Base-by-base conservation (phyloP, 2,113 vertebrate species). In the Platichthys flesus region DNA sequence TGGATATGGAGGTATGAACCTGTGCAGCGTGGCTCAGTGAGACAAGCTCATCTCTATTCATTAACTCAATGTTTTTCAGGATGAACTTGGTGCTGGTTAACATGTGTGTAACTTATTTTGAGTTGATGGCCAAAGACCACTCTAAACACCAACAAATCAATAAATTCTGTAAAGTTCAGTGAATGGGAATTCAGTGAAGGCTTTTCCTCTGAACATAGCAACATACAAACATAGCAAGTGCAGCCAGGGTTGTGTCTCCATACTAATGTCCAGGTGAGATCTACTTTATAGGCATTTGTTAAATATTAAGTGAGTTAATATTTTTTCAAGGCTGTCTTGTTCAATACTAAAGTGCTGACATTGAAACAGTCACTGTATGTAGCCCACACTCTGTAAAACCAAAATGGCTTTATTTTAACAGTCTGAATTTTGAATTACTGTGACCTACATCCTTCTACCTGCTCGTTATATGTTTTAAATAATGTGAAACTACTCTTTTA, bases 1-100 rank as follows among this genome's bases (percentile, higher is more conserved):
- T 78, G 91, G 89, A 89, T 91, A 91, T 88, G 89, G 89, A 92
- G 91, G 91, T 92, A 92, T 52, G 87, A 63, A 51, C 2, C 40
- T 26, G 14, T 56, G 55, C 6, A n/a, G 9, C 66, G 18, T 56
- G 45, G 40, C 63, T 71, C 42, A 35, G 5, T 52, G 66, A 59
- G n/a, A 26, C 31, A 0, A 24, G 13, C 54, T 49, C 28, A 40
- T 42, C 37, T 76, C 23, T 68, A 85, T 81, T 82, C 52, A 85
- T 80, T 84, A 82, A 84, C 77, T 67, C 26, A 37, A 3, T 73
- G 52, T 83, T 73, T 69, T 58, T 70, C 63, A 12, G 54, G 63
- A 71, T 16, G 4, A 61, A 26, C n/a, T 40, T 49, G 68, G 52
- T 79, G 47, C 49, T 67, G 76, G 28, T 75, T 82, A 71, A 82